phyloP scores from a whole-genome alignment of 35 echinoderm and acorn worm species.

The Nesometra sesokonis region DNA sequence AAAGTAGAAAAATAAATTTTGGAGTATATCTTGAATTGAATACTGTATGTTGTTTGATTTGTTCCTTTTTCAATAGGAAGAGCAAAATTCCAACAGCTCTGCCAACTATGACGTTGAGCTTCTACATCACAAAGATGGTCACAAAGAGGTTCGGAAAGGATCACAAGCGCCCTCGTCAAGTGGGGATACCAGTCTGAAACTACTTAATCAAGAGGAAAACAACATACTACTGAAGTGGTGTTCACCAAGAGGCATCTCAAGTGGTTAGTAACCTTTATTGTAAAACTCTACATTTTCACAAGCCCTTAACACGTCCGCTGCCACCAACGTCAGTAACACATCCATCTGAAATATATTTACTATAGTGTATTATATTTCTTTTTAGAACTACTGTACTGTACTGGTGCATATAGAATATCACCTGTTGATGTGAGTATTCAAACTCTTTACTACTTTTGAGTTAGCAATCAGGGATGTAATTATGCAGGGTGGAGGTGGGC shows the following conservation, averaged over 20 bases:
- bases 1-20: too few species aligned
- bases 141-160: conserved; percentile 42
- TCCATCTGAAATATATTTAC: too few species aligned
- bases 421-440: conserved; percentile 78
- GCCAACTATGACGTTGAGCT: conserved; percentile 95
- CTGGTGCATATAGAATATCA: conserved; percentile 59
- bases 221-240: conserved; percentile 83
- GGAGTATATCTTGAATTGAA: too few species aligned
- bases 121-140: conserved; percentile 46
- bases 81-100: conserved; percentile 86
- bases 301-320: too few species aligned
- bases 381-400: conserved; percentile 73
- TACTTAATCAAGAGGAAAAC: background rate
- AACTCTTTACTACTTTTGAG: background rate
- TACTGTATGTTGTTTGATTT: too few species aligned
- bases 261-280: conserved; percentile 52
- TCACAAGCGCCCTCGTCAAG: conserved; percentile 10
- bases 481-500: too few species aligned
- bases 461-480: too few species aligned
- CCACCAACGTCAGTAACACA: too few species aligned
- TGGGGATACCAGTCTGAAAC: background rate
- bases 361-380: background rate
- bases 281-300: too few species aligned
- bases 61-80: conserved; percentile 35
- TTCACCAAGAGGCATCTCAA: conserved; percentile 36